These are phyloP conservation scores for Andrena minutula DNA, from an alignment of 2,888 invertebrate species.

Conservation along the genomic window DNA sequence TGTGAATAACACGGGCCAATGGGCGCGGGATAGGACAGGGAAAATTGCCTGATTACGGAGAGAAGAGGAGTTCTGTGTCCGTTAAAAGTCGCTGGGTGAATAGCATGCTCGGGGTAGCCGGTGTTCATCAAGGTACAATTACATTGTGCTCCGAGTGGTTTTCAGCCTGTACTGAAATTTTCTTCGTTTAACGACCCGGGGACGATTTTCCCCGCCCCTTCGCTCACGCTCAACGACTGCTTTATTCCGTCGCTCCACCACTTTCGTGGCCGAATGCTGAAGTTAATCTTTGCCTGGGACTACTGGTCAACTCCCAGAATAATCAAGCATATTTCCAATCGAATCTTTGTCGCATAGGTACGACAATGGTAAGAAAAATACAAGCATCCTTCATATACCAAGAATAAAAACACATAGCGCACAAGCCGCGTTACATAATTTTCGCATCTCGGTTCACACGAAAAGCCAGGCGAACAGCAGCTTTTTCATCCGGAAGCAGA, in stretches of 20 bases:
- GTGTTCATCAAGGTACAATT: conserved; percentile 41
- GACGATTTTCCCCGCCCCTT: conserved; percentile 12
- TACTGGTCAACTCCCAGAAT: not conserved
- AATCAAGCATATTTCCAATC: not conserved
- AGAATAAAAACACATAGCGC: too few species aligned
- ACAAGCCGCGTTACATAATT: too few species aligned
- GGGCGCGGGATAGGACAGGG: conserved; percentile 12
- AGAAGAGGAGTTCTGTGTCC: conserved; percentile 7
- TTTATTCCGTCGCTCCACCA: not conserved
- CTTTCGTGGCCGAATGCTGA: not conserved
- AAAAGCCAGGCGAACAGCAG: too few species aligned
- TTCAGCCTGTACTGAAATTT: conserved; percentile 30
- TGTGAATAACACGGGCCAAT: conserved; percentile 38
- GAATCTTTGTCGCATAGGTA: not conserved
- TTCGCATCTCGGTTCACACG: too few species aligned
- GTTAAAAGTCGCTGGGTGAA: conserved; percentile 19
- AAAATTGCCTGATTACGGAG: conserved; percentile 45
- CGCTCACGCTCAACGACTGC: not conserved
- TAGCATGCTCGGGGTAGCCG: conserved; percentile 16
- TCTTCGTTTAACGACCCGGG: conserved; percentile 7
- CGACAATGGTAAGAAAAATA: too few species aligned
- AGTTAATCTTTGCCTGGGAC: not conserved
- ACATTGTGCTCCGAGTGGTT: conserved; percentile 17
- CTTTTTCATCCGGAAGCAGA: not conserved
- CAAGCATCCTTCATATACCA: too few species aligned